A percentile compares a stretch with the other conserved stretches of the same genome.
phyloP scores from a whole-genome alignment of 2,888 invertebrate genomes.

The Sisyra nigra region DNA sequence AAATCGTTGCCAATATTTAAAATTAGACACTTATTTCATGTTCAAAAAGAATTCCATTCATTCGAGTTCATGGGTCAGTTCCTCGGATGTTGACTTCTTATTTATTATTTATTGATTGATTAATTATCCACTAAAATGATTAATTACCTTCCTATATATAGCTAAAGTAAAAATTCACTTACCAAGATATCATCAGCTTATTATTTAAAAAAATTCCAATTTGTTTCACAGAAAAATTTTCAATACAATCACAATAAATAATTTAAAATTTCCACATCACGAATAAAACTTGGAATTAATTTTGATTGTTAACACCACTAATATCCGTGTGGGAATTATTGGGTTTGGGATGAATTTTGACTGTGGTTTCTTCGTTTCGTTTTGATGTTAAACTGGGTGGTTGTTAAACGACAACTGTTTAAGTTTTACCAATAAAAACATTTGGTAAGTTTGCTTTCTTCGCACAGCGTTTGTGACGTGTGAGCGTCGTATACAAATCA shows the following conservation, averaged over 20 bases:
- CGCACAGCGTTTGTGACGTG: too few relatives aligned
- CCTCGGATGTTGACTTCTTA: constrained; percentile 3
- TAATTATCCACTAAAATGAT: background rate
- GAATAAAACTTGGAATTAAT: too few relatives aligned
- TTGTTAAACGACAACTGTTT: constrained; percentile 2
- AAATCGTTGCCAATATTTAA: constrained; percentile 5
- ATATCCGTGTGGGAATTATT: too few relatives aligned
- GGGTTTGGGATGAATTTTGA: background rate
- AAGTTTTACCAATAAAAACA: background rate
- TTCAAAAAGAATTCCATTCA: constrained; percentile 4
- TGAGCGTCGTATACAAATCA: too few relatives aligned
- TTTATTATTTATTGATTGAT: background rate
- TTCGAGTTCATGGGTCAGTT: constrained; percentile 4
- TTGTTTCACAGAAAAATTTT: too few relatives aligned
- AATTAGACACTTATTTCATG: constrained; percentile 1
- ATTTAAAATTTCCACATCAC: too few relatives aligned
- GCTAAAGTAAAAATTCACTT: background rate
- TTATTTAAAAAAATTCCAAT: background rate
- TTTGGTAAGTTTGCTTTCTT: too few relatives aligned
- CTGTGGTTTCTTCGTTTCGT: background rate
- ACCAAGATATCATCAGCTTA: background rate
- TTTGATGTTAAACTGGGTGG: constrained; percentile 4
- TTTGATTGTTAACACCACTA: too few relatives aligned
- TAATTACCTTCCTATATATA: background rate
- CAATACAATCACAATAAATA: too few relatives aligned